phyloP scores from a whole-genome alignment of 2,113 vertebrate species.

The Picathartes gymnocephalus region DNA sequence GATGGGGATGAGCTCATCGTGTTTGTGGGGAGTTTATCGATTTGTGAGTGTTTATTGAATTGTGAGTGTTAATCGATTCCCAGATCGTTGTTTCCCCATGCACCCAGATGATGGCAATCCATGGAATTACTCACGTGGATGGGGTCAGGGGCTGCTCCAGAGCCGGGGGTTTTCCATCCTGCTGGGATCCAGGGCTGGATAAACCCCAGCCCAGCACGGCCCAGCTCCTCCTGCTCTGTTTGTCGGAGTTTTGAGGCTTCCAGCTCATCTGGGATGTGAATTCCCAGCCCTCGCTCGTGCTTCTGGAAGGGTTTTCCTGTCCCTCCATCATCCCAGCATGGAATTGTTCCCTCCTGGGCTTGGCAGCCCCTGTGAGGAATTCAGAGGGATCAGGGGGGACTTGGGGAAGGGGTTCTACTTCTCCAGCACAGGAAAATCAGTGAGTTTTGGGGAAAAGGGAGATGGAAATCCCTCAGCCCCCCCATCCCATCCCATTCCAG shows the following conservation, averaged over 20 bases:
- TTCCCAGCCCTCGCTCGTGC: not conserved
- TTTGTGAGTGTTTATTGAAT: too few relatives aligned
- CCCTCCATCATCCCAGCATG: not conserved
- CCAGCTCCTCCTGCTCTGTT: not conserved
- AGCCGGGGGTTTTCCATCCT: fast-evolving
- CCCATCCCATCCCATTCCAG: fast-evolving
- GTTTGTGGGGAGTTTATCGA: not conserved
- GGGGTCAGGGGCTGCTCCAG: not conserved
- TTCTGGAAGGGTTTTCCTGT: not conserved
- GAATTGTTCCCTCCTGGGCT: not conserved
- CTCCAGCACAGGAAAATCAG: not conserved
- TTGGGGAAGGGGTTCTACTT: not conserved
- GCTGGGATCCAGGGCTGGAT: not conserved
- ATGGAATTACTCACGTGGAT: not conserved
- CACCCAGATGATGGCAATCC: not conserved
- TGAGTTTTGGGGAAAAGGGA: not conserved
- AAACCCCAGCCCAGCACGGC: not conserved
- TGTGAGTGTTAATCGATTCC: not conserved
- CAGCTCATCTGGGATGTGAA: fast-evolving
- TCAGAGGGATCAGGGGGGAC: not conserved
- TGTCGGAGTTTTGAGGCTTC: not conserved
- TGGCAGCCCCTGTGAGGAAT: not conserved
- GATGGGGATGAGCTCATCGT: fast-evolving
- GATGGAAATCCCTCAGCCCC: not conserved
- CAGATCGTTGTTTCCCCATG: not conserved